Evolutionary conservation across 2,797 vertebrate species (phyloP), one percentile per base, ranked within the genome.

Genomic region (Enteromius paludinosus): DNA sequence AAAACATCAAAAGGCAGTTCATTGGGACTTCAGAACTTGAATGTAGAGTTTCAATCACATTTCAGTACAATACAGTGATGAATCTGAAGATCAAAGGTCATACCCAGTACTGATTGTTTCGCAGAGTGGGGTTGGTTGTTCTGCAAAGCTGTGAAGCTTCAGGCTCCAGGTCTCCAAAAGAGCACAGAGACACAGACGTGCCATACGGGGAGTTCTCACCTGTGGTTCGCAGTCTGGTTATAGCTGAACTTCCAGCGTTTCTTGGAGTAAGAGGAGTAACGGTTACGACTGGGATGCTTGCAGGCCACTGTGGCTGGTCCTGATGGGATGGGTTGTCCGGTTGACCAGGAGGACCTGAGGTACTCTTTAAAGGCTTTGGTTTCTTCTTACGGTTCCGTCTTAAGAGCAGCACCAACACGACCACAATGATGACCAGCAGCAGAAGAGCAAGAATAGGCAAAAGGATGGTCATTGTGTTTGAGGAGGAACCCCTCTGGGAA

Each of bases 101-200:
- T 10, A 99, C 97, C 96, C 97, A 98, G 56, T 97, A 98, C 33
- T 97, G 97, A 90, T 86, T 95, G 75, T 69, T 92, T 85, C 95
- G 96, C 88, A 97, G 92, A 1, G 91, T 90, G 0, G 96, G 96
- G 79, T 95, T 95, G 82, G 94, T 87, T 75, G 92, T 94, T 80
- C 87, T 89, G 87, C 96, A 95, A 17, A 96, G 92, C 3, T 95
- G 93, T 30, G 92, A 91, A 83, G 95, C 90, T 71, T 93, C 91
- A 5, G 94, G 92, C 64, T 96, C 94, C 77, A 93, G 87, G 65
- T 89, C 93, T 61, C 92, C 91, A 94, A 95, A 96, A 0, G 87
- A 93, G 82, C 91, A 94, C 82, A 94, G 85, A 30, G 93, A 84
- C 88, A 88, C 52, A 56, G 86, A 85, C 76, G 91, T 81, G 1